Percentiles rank a stretch among this genome's conserved stretches.
Evolutionary conservation across 2,888 invertebrate species (phyloP).

Genomic region (Apamea anceps): DNA sequence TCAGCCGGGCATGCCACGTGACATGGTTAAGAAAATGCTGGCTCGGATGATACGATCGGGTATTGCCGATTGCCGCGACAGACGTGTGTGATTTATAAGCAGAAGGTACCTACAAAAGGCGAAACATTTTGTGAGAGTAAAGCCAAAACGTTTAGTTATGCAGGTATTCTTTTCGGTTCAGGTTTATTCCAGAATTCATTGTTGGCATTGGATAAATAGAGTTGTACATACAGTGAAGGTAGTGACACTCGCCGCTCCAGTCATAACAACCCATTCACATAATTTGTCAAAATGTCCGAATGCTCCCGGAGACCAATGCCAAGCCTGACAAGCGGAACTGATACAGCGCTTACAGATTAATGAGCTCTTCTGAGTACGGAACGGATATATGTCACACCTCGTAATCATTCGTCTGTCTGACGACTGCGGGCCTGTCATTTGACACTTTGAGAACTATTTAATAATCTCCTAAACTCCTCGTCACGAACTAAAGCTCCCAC

Average conservation of each 20-base stretch:
- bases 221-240: not conserved
- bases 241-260: not conserved
- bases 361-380: conserved; percentile 38
- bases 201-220: not conserved
- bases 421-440: conserved; percentile 18
- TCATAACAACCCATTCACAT: conserved; percentile 33
- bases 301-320: conserved; percentile 48
- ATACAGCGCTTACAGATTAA: conserved; percentile 58
- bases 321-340: conserved; percentile 56
- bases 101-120: not conserved
- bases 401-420: conserved; percentile 37
- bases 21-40: conserved; percentile 44
- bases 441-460: conserved; percentile 44
- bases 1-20: conserved; percentile 40
- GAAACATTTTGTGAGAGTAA: not conserved
- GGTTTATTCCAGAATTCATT: not conserved
- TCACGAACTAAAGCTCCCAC: conserved; percentile 2
- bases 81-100: conserved; percentile 18
- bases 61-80: conserved; percentile 7
- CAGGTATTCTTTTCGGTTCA: not conserved
- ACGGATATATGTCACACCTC: conserved; percentile 49
- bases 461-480: conserved; percentile 6
- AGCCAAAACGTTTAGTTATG: not conserved
- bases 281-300: conserved; percentile 49
- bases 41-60: conserved; percentile 18